A percentile compares a stretch with the other conserved stretches of the same genome.
These are phyloP conservation scores for Andrena bucephala DNA, from an alignment of 2,888 invertebrate species.

Conservation along the genomic window DNA sequence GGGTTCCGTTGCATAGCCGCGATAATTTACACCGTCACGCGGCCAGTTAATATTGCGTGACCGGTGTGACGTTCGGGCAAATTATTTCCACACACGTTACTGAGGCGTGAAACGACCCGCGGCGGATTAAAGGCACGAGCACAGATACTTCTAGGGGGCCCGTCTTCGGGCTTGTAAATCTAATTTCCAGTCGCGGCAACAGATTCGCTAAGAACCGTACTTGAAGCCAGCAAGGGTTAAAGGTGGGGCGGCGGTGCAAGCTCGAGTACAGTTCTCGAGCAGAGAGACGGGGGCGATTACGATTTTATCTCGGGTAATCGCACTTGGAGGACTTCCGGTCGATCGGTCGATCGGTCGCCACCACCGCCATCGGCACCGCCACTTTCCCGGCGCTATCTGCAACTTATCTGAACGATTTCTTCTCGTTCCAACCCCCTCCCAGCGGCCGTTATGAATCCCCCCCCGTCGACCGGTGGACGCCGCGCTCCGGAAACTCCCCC, in stretches of 20 bases:
- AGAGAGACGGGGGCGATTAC: conserved; percentile 4
- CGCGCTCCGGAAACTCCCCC: conserved; percentile 28
- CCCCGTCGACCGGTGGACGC: conserved; percentile 19
- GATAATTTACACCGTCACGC: too few relatives aligned
- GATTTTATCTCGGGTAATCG: conserved; percentile 62
- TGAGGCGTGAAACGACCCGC: too few relatives aligned
- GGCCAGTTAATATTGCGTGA: too few relatives aligned
- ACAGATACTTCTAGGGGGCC: too few relatives aligned
- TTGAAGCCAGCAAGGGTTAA: conserved; percentile 2
- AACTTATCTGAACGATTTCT: conserved; percentile 61
- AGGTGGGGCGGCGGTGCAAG: conserved; percentile 17
- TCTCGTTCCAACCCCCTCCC: background rate
- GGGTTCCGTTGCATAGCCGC: too few relatives aligned
- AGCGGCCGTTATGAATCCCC: conserved; percentile 44
- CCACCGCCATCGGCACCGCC: background rate
- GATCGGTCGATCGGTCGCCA: conserved; percentile 57
- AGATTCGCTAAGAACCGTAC: conserved; percentile 24
- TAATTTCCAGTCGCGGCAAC: too few relatives aligned
- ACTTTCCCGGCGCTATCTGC: conserved; percentile 44
- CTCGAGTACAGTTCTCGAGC: conserved; percentile 33
- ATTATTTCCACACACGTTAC: too few relatives aligned
- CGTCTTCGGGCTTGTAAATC: too few relatives aligned
- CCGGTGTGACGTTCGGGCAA: too few relatives aligned
- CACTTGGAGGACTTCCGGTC: conserved; percentile 52
- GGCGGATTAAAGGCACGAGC: too few relatives aligned